These are phyloP conservation scores for Lymantria monacha DNA, from an alignment of 2,888 invertebrate species.

Conservation along the genomic window DNA sequence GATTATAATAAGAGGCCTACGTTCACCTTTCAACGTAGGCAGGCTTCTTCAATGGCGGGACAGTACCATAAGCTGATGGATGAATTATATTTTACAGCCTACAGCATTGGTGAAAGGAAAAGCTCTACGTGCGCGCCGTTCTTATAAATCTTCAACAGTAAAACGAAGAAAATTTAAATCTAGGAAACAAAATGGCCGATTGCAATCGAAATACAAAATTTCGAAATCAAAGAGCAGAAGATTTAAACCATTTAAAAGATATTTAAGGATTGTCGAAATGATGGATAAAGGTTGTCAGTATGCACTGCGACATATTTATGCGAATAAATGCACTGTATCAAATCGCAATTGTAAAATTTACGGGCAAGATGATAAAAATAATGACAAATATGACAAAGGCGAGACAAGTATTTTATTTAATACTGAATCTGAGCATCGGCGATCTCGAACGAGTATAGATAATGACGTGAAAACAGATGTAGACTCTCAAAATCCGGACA, in stretches of 20 bases:
- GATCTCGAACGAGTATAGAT: neutral
- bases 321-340: neutral
- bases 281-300: neutral
- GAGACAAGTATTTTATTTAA: neutral
- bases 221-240: neutral
- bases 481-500: slow-evolving; percentile 14
- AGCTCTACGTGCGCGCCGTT: neutral
- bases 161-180: neutral
- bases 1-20: too few species aligned
- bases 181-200: neutral
- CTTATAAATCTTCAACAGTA: neutral
- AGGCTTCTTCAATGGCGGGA: too few species aligned
- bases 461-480: neutral
- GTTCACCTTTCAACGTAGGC: too few species aligned
- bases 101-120: neutral
- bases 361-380: neutral
- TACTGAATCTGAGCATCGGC: neutral
- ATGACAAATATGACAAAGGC: neutral
- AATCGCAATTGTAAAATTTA: neutral
- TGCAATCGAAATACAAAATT: neutral
- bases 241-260: neutral
- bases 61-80: too few species aligned
- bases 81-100: slow-evolving; percentile 6
- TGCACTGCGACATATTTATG: neutral
- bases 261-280: neutral